A percentile compares a stretch with the other conserved stretches of the same genome.
Conservation (phyloP, 2,113 vertebrate genomes). For the Xenopus borealis region DNA sequence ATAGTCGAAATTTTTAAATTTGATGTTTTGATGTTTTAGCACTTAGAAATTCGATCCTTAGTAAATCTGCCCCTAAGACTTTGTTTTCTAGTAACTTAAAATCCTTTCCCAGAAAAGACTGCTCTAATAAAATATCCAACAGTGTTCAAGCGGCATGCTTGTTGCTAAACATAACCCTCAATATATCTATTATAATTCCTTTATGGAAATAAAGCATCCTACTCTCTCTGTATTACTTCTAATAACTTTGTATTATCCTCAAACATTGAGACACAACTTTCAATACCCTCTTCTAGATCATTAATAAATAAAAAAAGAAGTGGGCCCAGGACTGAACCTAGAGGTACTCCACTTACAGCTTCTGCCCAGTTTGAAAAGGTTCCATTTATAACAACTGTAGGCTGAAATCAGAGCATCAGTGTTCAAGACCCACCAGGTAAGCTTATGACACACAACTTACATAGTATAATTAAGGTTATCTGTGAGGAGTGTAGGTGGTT, state of each 20-base stretch:
- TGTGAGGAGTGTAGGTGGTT: too few species aligned
- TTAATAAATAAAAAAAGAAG: constrained; percentile 1
- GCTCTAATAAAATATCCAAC: too few species aligned
- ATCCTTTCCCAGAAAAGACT: too few species aligned
- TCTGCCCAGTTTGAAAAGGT: not conserved
- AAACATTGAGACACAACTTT: not conserved
- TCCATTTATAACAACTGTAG: constrained; percentile 2
- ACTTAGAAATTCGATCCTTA: too few species aligned
- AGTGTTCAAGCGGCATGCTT: not conserved
- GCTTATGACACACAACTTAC: not conserved
- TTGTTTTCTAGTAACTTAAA: too few species aligned
- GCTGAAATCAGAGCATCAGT: not conserved
- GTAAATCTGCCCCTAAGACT: too few species aligned
- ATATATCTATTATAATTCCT: not conserved
- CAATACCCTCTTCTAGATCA: constrained; percentile 4
- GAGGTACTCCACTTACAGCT: constrained; percentile 1
- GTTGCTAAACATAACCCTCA: not conserved
- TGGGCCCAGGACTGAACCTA: not conserved
- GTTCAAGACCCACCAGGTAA: not conserved
- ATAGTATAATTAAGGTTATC: not conserved
- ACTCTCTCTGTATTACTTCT: not conserved
- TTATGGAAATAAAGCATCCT: not conserved
- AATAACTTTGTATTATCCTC: not conserved
- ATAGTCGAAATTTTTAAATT: too few species aligned
- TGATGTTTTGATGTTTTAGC: too few species aligned